Evolutionary conservation across 2,888 invertebrate genomes (phyloP).

Genomic region (Merodon equestris): DNA sequence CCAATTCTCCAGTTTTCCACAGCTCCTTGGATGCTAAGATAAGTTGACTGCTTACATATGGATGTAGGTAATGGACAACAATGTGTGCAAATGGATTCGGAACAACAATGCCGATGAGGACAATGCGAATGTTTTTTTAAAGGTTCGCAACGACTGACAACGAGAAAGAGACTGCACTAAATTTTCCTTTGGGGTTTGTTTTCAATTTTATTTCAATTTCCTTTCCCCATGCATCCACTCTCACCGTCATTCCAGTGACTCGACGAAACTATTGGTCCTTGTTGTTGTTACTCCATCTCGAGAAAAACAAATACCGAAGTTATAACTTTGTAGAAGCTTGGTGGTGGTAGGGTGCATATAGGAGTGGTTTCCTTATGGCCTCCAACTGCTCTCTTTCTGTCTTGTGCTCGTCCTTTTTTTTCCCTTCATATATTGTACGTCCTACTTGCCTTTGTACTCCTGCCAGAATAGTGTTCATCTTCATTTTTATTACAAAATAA

Average conservation of each 20-base stretch:
- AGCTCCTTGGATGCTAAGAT: too few relatives aligned
- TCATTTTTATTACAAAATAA: constrained; percentile 26
- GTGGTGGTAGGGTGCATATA: constrained; percentile 27
- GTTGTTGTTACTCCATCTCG: constrained; percentile 17
- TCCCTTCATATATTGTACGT: too few relatives aligned
- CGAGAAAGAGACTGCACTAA: constrained; percentile 14
- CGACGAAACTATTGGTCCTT: constrained; percentile 51
- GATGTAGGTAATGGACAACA: constrained; percentile 14
- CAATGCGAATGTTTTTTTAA: constrained; percentile 8
- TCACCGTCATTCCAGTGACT: not conserved
- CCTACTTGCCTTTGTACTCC: constrained; percentile 9
- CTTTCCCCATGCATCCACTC: not conserved
- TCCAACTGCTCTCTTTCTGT: constrained; percentile 12
- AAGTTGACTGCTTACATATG: too few relatives aligned
- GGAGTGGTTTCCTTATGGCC: constrained; percentile 17
- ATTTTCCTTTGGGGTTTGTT: constrained; percentile 58
- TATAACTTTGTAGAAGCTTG: constrained; percentile 43
- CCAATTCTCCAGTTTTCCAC: not conserved
- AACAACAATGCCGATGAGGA: constrained; percentile 11
- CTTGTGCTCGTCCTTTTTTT: not conserved
- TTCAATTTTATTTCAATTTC: constrained; percentile 66
- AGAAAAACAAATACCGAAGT: constrained; percentile 55
- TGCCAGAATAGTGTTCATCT: constrained; percentile 24
- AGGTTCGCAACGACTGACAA: too few relatives aligned
- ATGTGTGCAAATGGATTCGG: constrained; percentile 22